Evolutionary conservation across 2,797 vertebrate genomes (phyloP).

Genomic region (Geotrypetes seraphini): DNA sequence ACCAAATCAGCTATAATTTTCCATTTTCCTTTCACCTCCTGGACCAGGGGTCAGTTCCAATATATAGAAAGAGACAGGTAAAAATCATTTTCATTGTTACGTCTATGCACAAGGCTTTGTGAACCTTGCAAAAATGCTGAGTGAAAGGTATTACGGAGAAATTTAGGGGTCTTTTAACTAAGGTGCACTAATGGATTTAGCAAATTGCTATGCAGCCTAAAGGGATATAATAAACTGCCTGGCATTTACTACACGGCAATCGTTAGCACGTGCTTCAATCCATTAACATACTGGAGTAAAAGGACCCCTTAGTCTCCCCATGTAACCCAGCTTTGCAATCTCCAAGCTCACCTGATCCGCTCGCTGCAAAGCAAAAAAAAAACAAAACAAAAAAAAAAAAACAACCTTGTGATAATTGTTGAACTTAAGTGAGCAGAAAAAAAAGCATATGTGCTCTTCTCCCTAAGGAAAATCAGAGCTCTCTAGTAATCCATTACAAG

Average conservation of each 20-base stretch:
- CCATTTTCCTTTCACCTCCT: conserved; percentile 48
- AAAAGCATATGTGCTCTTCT: fast-evolving
- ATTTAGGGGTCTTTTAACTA: no score
- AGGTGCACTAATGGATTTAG: no score
- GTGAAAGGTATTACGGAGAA: conserved; percentile 27
- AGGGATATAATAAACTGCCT: no score
- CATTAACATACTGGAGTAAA: no score
- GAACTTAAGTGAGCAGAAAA: not conserved
- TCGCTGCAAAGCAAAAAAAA: conserved; percentile 31
- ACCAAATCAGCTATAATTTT: conserved; percentile 63
- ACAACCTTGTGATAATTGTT: conserved; percentile 3
- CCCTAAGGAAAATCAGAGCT: no score
- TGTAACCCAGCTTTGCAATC: conserved; percentile 30
- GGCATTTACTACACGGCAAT: no score
- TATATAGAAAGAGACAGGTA: conserved; percentile 46
- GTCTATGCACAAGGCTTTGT: conserved; percentile 22
- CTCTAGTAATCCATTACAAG: no score
- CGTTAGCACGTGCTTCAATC: no score
- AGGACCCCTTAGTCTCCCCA: no score
- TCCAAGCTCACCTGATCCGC: conserved; percentile 28
- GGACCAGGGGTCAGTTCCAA: conserved; percentile 49
- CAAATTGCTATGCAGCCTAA: no score
- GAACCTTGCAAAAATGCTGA: conserved; percentile 33
- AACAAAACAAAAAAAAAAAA: no score
- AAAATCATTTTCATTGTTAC: conserved; percentile 41